phyloP scores from a whole-genome alignment of 2,888 invertebrate genomes.

The Bembecia ichneumoniformis region DNA sequence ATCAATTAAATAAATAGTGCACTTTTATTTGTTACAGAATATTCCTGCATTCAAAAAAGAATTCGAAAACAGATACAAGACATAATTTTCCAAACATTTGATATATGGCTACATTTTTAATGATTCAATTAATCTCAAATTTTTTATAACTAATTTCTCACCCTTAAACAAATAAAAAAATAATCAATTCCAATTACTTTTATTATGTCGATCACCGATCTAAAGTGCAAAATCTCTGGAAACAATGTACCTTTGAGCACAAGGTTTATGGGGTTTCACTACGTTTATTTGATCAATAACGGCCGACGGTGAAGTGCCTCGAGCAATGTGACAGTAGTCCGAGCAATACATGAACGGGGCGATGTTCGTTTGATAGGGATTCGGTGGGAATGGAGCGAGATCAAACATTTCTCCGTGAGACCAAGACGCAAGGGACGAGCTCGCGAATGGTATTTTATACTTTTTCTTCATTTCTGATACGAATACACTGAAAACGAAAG shows the following conservation, averaged over 20 bases:
- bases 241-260: constrained; percentile 33
- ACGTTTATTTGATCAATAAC: constrained; percentile 49
- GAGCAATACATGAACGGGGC: constrained; percentile 66
- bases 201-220: not conserved
- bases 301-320: constrained; percentile 46
- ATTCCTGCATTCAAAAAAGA: constrained; percentile 25
- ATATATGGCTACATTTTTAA: no score
- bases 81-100: no score
- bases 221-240: constrained; percentile 29
- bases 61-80: constrained; percentile 22
- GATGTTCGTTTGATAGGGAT: constrained; percentile 56
- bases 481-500: constrained; percentile 38
- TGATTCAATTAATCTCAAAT: no score
- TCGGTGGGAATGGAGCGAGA: constrained; percentile 51
- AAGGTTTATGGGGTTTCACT: constrained; percentile 30
- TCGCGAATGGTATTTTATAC: constrained; percentile 42
- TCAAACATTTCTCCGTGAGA: constrained; percentile 47
- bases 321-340: constrained; percentile 56
- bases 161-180: no score
- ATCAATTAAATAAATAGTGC: not conserved
- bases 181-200: no score
- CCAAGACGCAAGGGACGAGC: constrained; percentile 43
- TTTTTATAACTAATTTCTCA: no score
- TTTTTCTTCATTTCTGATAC: constrained; percentile 50
- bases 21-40: constrained; percentile 19